Conservation (phyloP, 2,888 invertebrate genomes). For the Ophion ventricosus region DNA sequence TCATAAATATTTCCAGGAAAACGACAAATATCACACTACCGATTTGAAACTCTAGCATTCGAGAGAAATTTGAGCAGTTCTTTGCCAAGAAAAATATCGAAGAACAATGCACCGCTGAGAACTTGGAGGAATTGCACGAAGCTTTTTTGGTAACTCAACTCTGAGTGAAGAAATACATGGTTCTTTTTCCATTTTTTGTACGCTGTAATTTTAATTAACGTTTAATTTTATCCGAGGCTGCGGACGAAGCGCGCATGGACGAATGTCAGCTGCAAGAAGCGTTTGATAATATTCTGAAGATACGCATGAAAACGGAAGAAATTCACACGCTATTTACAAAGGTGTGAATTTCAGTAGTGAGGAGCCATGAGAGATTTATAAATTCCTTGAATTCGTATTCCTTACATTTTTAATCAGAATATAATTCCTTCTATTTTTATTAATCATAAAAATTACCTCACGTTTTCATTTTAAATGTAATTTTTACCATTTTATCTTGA, state of each 20-base stretch:
- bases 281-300: slow-evolving; percentile 71
- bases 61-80: slow-evolving; percentile 69
- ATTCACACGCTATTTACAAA: slow-evolving; percentile 87
- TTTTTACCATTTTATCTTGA: not conserved
- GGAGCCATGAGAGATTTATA: not conserved
- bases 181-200: too few species aligned
- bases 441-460: too few species aligned
- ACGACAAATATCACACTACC: not conserved
- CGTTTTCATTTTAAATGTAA: not conserved
- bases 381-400: slow-evolving; percentile 7
- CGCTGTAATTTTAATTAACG: not conserved
- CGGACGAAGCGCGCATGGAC: slow-evolving; percentile 70
- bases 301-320: slow-evolving; percentile 83
- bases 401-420: too few species aligned
- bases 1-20: not conserved
- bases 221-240: slow-evolving; percentile 61
- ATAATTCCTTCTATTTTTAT: too few species aligned
- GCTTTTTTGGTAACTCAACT: slow-evolving; percentile 71
- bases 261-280: slow-evolving; percentile 70
- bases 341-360: slow-evolving; percentile 78
- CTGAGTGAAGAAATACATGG: not conserved
- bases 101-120: slow-evolving; percentile 74
- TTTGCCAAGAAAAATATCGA: slow-evolving; percentile 70
- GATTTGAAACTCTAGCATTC: slow-evolving; percentile 64
- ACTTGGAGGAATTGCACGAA: slow-evolving; percentile 72